Evolutionary conservation across 2,113 vertebrate species (phyloP).

Genomic region (Opisthocomus hoazin): DNA sequence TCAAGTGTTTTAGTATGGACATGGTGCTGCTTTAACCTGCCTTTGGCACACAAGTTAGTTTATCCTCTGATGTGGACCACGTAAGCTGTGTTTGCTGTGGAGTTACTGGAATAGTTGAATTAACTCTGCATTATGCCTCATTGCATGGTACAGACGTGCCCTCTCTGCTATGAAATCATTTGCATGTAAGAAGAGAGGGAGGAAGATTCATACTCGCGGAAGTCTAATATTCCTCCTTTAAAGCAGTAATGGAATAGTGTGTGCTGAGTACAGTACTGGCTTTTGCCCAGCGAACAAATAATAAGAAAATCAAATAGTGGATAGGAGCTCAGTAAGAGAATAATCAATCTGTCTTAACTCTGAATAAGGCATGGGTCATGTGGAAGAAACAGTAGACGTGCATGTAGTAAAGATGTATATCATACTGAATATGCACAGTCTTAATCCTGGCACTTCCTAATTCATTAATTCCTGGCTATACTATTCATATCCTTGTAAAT

Average conservation of each 20-base stretch:
- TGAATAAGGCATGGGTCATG: not conserved
- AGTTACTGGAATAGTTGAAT: fast-evolving
- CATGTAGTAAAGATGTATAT: not conserved
- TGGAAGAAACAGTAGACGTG: not conserved
- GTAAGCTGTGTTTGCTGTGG: not conserved
- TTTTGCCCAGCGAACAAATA: not conserved
- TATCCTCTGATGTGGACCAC: not conserved
- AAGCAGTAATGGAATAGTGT: not conserved
- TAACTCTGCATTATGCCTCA: not conserved
- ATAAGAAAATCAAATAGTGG: not conserved
- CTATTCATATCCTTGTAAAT: not conserved
- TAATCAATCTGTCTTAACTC: not conserved
- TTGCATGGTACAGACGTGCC: not conserved
- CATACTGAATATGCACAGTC: not conserved
- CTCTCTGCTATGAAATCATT: not conserved
- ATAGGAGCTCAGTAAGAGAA: not conserved
- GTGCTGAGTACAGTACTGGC: not conserved
- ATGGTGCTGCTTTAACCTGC: not conserved
- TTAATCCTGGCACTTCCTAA: not conserved
- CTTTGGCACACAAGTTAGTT: not conserved
- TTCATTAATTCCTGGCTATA: not conserved
- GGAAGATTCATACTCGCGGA: not conserved
- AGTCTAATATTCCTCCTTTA: not conserved
- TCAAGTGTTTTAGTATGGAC: not conserved
- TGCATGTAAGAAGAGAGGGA: not conserved